These are phyloP conservation scores for Hycleus phaleratus DNA, from an alignment of 1,140 invertebrate species.

Conservation along the genomic window DNA sequence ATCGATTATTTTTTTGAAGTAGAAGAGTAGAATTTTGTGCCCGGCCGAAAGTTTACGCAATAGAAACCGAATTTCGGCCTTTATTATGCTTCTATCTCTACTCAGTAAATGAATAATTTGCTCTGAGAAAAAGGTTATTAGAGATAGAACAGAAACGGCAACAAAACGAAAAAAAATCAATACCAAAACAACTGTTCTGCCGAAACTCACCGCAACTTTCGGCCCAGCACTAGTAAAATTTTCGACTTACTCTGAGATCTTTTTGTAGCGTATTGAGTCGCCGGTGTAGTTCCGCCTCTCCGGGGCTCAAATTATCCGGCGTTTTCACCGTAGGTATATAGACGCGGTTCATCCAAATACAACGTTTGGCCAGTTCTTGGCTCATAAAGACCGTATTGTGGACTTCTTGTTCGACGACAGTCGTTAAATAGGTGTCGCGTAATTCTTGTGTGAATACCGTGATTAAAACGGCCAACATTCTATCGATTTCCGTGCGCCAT, in stretches of 20 bases:
- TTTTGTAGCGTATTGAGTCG: constrained; percentile 60
- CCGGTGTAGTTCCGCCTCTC: constrained; percentile 55
- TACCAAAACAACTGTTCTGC: no score
- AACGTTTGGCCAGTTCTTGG: constrained; percentile 63
- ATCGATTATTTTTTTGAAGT: not conserved
- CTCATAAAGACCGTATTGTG: constrained; percentile 71
- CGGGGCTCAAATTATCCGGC: constrained; percentile 43
- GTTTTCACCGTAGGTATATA: constrained; percentile 43
- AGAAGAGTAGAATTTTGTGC: no score
- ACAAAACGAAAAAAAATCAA: no score
- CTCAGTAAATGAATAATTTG: no score
- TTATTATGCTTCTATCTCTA: no score
- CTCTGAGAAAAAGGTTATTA: no score
- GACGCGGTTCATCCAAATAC: constrained; percentile 61
- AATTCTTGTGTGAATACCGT: constrained; percentile 63
- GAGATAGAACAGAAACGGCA: no score
- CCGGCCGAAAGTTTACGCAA: no score
- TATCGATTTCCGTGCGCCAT: constrained; percentile 53
- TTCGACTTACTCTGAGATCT: constrained; percentile 53
- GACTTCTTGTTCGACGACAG: constrained; percentile 71
- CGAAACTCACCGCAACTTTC: no score
- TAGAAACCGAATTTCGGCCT: no score
- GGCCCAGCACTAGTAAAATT: no score
- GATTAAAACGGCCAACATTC: constrained; percentile 57
- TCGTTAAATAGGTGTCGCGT: constrained; percentile 69